Percentiles rank a stretch among this genome's conserved stretches.
Conservation (phyloP, 2,888 invertebrate genomes). For the Drosophila tanythrix region DNA sequence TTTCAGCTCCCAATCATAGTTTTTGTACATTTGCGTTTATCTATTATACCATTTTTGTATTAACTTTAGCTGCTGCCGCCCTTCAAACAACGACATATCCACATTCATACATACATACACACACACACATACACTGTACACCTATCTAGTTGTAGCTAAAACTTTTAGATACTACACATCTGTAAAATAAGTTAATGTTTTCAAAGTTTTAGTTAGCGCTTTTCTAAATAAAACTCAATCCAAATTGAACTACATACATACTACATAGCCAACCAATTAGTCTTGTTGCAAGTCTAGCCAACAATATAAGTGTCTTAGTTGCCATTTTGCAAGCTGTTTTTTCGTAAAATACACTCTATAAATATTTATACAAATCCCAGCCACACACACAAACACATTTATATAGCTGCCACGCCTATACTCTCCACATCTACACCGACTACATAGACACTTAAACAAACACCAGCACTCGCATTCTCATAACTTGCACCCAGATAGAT, state of each 20-base stretch:
- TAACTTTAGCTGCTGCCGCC: conserved; percentile 70
- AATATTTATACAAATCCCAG: conserved; percentile 21
- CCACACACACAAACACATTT: conserved; percentile 25
- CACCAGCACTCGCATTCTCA: conserved; percentile 66
- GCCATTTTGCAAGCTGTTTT: conserved; percentile 69
- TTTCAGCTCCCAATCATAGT: conserved; percentile 25
- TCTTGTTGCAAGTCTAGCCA: conserved; percentile 51
- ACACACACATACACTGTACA: conserved; percentile 24
- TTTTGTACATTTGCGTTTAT: conserved; percentile 57
- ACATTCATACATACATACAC: conserved; percentile 30
- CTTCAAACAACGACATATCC: conserved; percentile 26
- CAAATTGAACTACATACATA: conserved; percentile 28
- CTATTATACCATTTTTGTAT: conserved; percentile 32
- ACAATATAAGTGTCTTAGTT: conserved; percentile 73
- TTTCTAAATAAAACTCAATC: conserved; percentile 47
- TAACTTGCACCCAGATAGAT: conserved; percentile 57
- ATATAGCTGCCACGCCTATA: conserved; percentile 55
- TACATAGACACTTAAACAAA: conserved; percentile 36
- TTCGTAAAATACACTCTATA: conserved; percentile 38
- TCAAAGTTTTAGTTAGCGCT: conserved; percentile 62
- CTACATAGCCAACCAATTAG: conserved; percentile 50
- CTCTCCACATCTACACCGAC: conserved; percentile 25
- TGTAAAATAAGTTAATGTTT: conserved; percentile 75
- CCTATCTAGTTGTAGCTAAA: conserved; percentile 63
- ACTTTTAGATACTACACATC: conserved; percentile 43